phyloP scores from a whole-genome alignment of 2,888 invertebrate genomes.

The Carpatolechia fugitivella region DNA sequence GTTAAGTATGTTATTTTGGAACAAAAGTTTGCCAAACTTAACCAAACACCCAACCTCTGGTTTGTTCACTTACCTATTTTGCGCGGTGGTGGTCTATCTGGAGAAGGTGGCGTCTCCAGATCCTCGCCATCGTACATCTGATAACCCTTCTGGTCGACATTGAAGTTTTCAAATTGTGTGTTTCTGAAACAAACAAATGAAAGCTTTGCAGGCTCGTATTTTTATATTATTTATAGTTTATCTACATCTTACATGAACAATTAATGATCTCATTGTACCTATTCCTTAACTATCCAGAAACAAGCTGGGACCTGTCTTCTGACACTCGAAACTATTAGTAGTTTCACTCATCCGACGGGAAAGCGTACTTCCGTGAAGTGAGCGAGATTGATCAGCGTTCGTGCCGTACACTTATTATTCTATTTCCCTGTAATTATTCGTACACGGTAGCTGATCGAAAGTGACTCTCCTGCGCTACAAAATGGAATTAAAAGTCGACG shows the following conservation, averaged over 20 bases:
- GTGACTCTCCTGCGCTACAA: conserved; percentile 35
- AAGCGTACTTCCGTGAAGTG: neutral
- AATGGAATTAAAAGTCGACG: conserved; percentile 62
- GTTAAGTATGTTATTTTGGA: too few relatives aligned
- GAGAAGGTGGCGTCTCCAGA: conserved; percentile 88
- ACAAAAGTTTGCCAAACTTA: neutral
- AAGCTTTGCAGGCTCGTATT: too few relatives aligned
- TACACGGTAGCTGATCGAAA: conserved; percentile 42
- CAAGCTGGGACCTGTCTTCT: neutral
- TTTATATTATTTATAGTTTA: too few relatives aligned
- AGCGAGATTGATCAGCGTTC: neutral
- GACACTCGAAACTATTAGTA: neutral
- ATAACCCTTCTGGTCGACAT: conserved; percentile 79
- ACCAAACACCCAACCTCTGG: neutral
- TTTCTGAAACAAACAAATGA: conserved; percentile 74
- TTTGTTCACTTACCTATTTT: conserved; percentile 77
- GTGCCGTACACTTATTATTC: conserved; percentile 20
- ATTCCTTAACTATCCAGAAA: neutral
- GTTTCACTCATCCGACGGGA: neutral
- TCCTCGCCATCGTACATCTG: conserved; percentile 84
- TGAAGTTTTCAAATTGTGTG: conserved; percentile 83
- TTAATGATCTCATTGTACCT: neutral
- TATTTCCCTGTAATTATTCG: conserved; percentile 44
- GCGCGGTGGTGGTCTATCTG: conserved; percentile 90
- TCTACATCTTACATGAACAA: too few relatives aligned